Conservation (phyloP, 2,113 vertebrate species). For the Mobula hypostoma region DNA sequence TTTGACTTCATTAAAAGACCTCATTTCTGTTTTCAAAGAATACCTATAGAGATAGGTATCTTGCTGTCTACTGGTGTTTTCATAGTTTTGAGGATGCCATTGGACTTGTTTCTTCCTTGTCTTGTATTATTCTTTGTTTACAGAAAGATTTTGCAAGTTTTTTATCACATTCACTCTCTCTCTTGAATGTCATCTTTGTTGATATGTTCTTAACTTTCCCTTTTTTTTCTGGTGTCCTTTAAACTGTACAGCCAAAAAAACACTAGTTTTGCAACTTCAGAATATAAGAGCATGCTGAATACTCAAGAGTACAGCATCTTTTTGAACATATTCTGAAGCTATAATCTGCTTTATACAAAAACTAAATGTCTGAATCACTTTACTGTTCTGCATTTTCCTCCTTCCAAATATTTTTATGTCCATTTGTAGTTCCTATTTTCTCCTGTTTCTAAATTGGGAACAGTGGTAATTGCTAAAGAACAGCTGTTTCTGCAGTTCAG, state of each 20-base stretch:
- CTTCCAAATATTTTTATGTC: neutral
- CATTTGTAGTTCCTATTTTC: neutral
- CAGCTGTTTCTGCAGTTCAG: neutral
- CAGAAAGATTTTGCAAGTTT: neutral
- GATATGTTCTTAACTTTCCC: neutral
- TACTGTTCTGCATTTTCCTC: neutral
- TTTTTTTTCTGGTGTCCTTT: neutral
- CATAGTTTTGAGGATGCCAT: neutral
- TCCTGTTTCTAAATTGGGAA: neutral
- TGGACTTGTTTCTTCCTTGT: neutral
- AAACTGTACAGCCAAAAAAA: neutral
- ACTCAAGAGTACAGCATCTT: neutral
- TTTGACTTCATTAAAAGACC: too few species aligned
- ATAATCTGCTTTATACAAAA: too few species aligned
- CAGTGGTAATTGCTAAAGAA: neutral
- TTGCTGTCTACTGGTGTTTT: neutral
- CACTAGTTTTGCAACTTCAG: neutral
- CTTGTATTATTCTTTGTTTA: neutral
- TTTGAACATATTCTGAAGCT: too few species aligned
- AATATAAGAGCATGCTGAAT: neutral
- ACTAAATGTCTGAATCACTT: slow-evolving; percentile 12
- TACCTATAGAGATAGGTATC: neutral
- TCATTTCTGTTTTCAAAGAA: too few species aligned
- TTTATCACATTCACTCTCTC: neutral
- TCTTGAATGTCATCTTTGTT: neutral